Evolutionary conservation across 2,888 invertebrate genomes (phyloP).

Genomic region (Neelides folsomi): DNA sequence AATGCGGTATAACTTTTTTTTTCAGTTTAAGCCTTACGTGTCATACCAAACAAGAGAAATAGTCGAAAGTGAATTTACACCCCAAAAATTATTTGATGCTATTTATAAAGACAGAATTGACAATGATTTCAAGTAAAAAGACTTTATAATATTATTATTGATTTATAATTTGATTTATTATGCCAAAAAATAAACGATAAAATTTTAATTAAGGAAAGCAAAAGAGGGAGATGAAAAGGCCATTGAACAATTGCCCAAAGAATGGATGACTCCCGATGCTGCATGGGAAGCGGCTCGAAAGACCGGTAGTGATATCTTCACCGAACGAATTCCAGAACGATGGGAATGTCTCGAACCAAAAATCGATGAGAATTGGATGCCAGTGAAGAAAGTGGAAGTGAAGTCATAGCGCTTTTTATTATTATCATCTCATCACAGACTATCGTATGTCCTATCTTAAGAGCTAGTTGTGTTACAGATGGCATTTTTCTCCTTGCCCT

Average conservation of each 20-base stretch:
- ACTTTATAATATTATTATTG: background rate
- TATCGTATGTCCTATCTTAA: conserved; percentile 12
- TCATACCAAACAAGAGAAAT: conserved; percentile 69
- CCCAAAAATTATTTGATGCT: conserved; percentile 66
- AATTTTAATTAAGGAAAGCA: conserved; percentile 41
- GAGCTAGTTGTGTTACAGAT: too few relatives aligned
- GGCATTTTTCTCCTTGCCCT: too few relatives aligned
- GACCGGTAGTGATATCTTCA: conserved; percentile 70
- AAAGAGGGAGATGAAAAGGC: conserved; percentile 58
- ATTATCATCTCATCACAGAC: conserved; percentile 29
- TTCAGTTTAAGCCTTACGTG: conserved; percentile 79
- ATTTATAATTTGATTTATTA: background rate
- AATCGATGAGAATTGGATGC: too few relatives aligned
- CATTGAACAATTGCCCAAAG: conserved; percentile 56
- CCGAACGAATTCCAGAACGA: conserved; percentile 20
- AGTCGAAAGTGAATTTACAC: conserved; percentile 64
- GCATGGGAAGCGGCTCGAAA: conserved; percentile 55
- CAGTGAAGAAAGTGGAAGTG: too few relatives aligned
- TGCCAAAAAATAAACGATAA: background rate
- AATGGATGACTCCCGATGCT: conserved; percentile 56
- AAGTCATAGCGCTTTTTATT: conserved; percentile 5
- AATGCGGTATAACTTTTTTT: conserved; percentile 30
- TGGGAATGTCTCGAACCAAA: conserved; percentile 26
- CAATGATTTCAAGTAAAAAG: conserved; percentile 46
- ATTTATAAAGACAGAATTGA: conserved; percentile 66